Percentiles rank a stretch among this genome's conserved stretches.
Conservation (phyloP, 2,797 vertebrate species). For the Spheniscus humboldti region DNA sequence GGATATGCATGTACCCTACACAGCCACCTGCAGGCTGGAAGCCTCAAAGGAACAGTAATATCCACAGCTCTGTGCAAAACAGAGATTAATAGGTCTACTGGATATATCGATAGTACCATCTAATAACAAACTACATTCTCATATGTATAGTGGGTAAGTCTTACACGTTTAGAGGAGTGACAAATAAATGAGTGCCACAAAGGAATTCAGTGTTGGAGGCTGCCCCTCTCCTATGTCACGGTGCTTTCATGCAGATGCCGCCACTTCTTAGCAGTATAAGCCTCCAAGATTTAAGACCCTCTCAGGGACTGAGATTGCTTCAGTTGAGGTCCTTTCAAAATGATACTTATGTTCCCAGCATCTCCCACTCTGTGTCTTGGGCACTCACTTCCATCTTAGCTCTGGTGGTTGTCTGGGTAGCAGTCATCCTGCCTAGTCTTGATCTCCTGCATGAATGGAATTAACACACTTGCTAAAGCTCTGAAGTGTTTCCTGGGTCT, state of each 20-base stretch:
- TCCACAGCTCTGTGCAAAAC: background rate
- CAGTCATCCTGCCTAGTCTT: background rate
- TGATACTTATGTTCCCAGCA: background rate
- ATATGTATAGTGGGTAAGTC: background rate
- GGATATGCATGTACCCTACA: background rate
- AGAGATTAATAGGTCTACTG: background rate
- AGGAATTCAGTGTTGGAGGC: background rate
- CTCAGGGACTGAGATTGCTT: background rate
- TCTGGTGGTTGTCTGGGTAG: background rate
- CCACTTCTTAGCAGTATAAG: background rate
- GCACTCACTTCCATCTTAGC: background rate
- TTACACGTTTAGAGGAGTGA: background rate
- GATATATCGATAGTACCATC: background rate
- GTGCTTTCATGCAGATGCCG: background rate
- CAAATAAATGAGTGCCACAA: background rate
- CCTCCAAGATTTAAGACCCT: background rate
- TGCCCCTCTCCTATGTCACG: accelerated
- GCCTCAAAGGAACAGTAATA: background rate
- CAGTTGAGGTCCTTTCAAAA: background rate
- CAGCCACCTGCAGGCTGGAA: background rate
- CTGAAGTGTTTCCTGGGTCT: background rate
- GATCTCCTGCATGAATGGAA: background rate
- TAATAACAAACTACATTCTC: background rate
- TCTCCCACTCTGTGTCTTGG: background rate
- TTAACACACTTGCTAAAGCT: background rate